Base-by-base conservation (phyloP, 2,888 invertebrate species). In the Brassicogethes aeneus region DNA sequence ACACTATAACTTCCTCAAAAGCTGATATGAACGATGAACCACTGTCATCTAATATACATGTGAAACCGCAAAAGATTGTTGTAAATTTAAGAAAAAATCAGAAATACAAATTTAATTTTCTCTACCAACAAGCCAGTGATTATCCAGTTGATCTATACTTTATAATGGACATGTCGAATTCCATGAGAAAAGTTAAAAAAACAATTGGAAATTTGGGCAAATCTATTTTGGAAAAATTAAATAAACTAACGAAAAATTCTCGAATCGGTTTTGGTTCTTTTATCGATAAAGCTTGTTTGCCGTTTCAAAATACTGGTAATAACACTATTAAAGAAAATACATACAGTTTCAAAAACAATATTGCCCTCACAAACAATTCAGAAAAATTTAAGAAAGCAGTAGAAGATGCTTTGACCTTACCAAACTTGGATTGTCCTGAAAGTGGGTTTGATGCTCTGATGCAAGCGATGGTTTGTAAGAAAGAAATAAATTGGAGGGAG, bases 401-500 rank as follows among this genome's bases (percentile, higher is more conserved):
- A 1, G 41, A 36, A 1, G 48, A 58, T 1, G 70, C 71, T 0
- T 49, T 60, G 3, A 61, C 70, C 16, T 77, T 77, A 1, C 63
- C 61, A 1, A 80, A 79, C 64, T 59, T 80, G 40, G 64, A 66
- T 43, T 46, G 61, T 3, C 69, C 69, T 0, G 91, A 92, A 68
- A 89, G 90, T 3, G 88, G 90, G 1, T 76, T 93, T 36, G 92
- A 93, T 62, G 93, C 88, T 2, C 72, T 93, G 16, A 85, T 92
- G 72, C 93, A 92, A 68, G 84, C 80, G 0, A 81, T 91, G 44
- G 81, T 79, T 3, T 85, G 85, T 55, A 67, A 75, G 48, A 54
- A 79, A 10, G 65, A 76, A 51, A 83, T 90, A 52, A 84, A 83
- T 10, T 93, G 93, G 93, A 70, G 91, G 50, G 64, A 73, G 0